These are phyloP conservation scores for Arrhopalites spinosus DNA, from an alignment of 2,888 invertebrate species.

Conservation along the genomic window DNA sequence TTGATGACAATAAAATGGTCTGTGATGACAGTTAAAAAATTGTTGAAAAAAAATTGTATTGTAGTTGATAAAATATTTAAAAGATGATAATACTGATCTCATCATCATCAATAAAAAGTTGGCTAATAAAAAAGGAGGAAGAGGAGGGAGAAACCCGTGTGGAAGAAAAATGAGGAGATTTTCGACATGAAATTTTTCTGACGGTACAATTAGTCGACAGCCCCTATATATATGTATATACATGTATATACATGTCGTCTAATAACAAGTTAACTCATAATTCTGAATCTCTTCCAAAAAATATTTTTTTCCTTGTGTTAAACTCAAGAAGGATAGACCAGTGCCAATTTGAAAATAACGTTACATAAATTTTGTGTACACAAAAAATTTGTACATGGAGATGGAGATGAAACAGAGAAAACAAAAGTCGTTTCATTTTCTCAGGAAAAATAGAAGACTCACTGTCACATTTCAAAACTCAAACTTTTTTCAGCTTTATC, in stretches of 20 bases:
- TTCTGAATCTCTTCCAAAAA: conserved; percentile 34
- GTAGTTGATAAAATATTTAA: no score
- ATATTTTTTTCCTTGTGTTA: background rate
- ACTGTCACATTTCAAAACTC: background rate
- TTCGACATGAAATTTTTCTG: no score
- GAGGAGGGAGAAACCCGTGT: background rate
- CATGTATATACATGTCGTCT: conserved; percentile 27
- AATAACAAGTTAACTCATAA: conserved; percentile 28
- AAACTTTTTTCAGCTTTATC: no score
- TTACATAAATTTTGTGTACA: no score
- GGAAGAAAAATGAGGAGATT: no score
- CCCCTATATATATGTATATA: no score
- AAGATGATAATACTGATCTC: no score
- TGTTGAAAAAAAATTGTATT: no score
- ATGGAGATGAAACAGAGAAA: background rate
- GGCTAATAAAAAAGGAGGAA: background rate
- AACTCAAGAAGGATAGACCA: conserved; percentile 24
- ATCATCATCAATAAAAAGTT: no score
- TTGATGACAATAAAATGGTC: no score
- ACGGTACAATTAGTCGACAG: conserved; percentile 35
- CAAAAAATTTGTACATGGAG: background rate
- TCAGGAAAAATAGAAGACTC: background rate
- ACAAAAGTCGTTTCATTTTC: no score
- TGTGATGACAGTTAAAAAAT: no score
- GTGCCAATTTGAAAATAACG: conserved; percentile 29